Conservation (phyloP, 2,888 invertebrate genomes). For the Tanypteryx hageni region DNA sequence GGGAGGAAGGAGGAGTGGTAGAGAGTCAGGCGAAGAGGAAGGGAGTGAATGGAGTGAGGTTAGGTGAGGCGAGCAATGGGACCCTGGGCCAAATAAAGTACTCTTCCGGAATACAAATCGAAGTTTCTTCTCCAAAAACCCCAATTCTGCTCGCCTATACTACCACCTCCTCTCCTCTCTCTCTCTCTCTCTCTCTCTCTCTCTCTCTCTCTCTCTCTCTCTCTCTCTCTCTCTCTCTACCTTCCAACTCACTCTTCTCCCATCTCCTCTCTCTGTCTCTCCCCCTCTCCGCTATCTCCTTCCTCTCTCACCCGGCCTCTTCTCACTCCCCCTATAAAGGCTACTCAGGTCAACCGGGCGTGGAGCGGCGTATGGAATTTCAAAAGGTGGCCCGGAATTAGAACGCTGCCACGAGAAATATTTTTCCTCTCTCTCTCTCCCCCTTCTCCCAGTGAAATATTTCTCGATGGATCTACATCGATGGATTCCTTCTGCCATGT, state of each 20-base stretch:
- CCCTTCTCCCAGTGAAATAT: constrained; percentile 30
- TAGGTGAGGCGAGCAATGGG: constrained; percentile 58
- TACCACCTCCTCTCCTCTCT: not conserved
- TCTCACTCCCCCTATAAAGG: constrained; percentile 37
- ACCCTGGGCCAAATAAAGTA: constrained; percentile 61
- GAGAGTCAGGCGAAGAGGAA: not conserved
- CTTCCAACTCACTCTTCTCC: not conserved
- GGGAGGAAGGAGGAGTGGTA: not conserved
- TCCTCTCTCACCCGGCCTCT: not conserved
- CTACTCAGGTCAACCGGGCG: constrained; percentile 62
- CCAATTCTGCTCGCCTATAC: constrained; percentile 46
- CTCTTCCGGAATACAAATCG: constrained; percentile 64
- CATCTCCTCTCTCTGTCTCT: not conserved
- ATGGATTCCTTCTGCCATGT: constrained; percentile 21
- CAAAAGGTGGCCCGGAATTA: constrained; percentile 59
- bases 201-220: not conserved
- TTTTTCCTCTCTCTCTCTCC: not conserved
- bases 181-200: not conserved
- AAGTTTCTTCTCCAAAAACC: constrained; percentile 51
- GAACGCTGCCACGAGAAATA: constrained; percentile 37
- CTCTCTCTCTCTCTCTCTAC: not conserved
- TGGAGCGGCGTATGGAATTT: constrained; percentile 54
- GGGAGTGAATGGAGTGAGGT: constrained; percentile 16
- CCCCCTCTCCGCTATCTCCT: not conserved
- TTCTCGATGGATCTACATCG: constrained; percentile 58